phyloP scores from a whole-genome alignment of 2,888 invertebrate genomes.

The Rambutsinella grinnellia region DNA sequence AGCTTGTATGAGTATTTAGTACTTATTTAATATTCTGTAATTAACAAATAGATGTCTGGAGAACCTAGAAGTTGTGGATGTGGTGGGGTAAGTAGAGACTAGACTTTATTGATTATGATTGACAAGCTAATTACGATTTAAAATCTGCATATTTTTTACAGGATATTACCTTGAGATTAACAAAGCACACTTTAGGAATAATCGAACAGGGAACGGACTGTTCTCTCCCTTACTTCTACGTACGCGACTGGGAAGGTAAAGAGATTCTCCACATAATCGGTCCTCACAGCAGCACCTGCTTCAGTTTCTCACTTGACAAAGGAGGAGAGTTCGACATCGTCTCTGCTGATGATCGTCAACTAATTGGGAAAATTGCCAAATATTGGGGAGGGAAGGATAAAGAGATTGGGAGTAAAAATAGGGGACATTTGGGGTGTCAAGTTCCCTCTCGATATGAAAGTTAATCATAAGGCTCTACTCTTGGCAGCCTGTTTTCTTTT shows the following conservation, averaged over 20 bases:
- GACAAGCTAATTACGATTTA: not conserved
- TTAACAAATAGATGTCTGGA: constrained; percentile 54
- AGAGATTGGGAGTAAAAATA: constrained; percentile 44
- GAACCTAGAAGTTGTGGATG: constrained; percentile 61
- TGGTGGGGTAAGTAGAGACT: constrained; percentile 53
- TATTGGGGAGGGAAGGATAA: constrained; percentile 60
- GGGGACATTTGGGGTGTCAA: constrained; percentile 61
- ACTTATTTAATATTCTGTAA: not conserved
- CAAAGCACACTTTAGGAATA: constrained; percentile 55
- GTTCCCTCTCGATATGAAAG: constrained; percentile 58
- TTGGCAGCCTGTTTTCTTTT: constrained; percentile 57
- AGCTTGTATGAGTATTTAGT: not conserved
- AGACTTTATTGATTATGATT: not conserved
- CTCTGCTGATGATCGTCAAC: constrained; percentile 36
- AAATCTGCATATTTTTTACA: constrained; percentile 11
- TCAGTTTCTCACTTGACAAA: constrained; percentile 46
- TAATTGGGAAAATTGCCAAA: constrained; percentile 60
- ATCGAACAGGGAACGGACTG: constrained; percentile 62
- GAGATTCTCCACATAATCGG: constrained; percentile 57
- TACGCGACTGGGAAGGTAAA: constrained; percentile 54
- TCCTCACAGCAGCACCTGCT: constrained; percentile 47
- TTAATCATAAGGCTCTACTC: constrained; percentile 55
- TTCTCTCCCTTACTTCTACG: constrained; percentile 50
- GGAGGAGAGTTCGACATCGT: constrained; percentile 55
- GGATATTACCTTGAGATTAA: constrained; percentile 57